Percentiles rank a stretch among this genome's conserved stretches.
phyloP scores from a whole-genome alignment of 2,113 vertebrate species.

The Amblyopsis rosae region DNA sequence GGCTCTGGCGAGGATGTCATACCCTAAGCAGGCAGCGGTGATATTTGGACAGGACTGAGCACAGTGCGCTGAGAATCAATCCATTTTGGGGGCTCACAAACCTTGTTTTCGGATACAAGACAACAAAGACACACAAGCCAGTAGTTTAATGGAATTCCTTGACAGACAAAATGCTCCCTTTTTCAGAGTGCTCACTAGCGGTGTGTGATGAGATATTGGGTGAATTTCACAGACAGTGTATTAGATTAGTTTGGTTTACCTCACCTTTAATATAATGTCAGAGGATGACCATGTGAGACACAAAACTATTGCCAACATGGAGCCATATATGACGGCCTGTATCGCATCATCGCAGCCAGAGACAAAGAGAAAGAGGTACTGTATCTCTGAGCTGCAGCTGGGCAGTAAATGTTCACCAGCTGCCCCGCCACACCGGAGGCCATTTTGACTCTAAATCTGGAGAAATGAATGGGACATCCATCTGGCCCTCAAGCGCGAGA shows the following conservation, averaged over 20 bases:
- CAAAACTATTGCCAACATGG: constrained; percentile 21
- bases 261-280: constrained; percentile 5
- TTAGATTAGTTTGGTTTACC: too few species aligned
- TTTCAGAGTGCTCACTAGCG: too few species aligned
- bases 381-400: constrained; percentile 6
- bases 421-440: constrained; percentile 39
- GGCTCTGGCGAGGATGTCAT: constrained; percentile 47
- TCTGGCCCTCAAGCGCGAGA: constrained; percentile 15
- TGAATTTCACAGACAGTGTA: too few species aligned
- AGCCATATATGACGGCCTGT: constrained; percentile 9
- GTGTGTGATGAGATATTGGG: too few species aligned
- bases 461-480: constrained; percentile 37
- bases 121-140: constrained; percentile 25
- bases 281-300: constrained; percentile 8
- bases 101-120: constrained; percentile 41
- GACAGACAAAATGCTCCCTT: too few species aligned
- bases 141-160: constrained; percentile 43
- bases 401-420: constrained; percentile 59
- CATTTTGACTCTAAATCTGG: constrained; percentile 63
- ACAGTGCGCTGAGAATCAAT: constrained; percentile 47
- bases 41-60: constrained; percentile 47
- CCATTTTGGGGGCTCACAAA: constrained; percentile 14
- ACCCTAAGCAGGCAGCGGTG: constrained; percentile 44
- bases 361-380: constrained; percentile 42
- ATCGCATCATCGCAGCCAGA: constrained; percentile 4